Conservation (phyloP, 2,888 invertebrate genomes). For the Herminia tarsipennalis region DNA sequence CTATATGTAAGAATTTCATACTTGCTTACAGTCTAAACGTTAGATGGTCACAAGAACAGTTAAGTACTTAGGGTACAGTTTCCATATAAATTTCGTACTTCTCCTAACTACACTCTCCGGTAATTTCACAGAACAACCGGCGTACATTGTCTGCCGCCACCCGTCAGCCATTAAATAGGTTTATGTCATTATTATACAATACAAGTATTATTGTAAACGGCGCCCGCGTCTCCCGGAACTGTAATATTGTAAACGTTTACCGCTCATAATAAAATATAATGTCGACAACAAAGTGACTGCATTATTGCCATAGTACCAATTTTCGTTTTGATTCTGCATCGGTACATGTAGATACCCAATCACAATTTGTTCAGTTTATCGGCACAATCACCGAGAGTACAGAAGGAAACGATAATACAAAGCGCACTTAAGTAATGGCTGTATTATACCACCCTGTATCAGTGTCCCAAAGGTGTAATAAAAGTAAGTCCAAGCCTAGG, state of each 20-base stretch:
- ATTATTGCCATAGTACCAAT: constrained; percentile 15
- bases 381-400: too few species aligned
- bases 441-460: too few species aligned
- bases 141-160: constrained; percentile 40
- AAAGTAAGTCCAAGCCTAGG: too few species aligned
- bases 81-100: constrained; percentile 5
- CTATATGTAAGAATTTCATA: too few species aligned
- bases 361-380: too few species aligned
- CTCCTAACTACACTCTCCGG: constrained; percentile 23
- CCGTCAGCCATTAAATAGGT: constrained; percentile 34
- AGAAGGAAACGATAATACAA: too few species aligned
- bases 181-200: constrained; percentile 31
- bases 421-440: too few species aligned
- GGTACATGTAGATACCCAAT: too few species aligned
- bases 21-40: too few species aligned
- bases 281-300: constrained; percentile 27
- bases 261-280: constrained; percentile 29
- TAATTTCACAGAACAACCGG: constrained; percentile 30
- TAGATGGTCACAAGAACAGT: too few species aligned
- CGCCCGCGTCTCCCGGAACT: constrained; percentile 37
- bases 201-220: constrained; percentile 20
- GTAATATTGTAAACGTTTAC: constrained; percentile 35
- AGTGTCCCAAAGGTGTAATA: too few species aligned
- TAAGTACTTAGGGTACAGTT: too few species aligned
- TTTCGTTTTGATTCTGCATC: not conserved